A percentile compares a stretch with the other conserved stretches of the same genome.
Evolutionary conservation across 2,888 invertebrate species (phyloP).

Genomic region (Prosopocoilus inquinatus): DNA sequence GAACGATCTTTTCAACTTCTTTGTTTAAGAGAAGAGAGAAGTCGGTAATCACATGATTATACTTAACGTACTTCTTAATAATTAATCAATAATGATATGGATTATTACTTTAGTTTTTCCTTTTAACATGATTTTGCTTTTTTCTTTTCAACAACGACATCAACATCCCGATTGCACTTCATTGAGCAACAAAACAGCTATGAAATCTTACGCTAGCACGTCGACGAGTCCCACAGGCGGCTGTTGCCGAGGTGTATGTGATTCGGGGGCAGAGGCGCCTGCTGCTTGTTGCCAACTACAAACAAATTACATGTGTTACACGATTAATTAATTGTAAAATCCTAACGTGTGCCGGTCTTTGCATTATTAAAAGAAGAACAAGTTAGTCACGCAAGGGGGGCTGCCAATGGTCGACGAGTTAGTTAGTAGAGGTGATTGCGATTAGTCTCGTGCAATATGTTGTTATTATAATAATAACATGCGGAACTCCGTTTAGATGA

Average conservation of each 20-base stretch:
- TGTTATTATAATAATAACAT: too few relatives aligned
- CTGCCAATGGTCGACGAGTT: not conserved
- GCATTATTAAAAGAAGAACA: not conserved
- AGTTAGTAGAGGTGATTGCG: slow-evolving; percentile 8
- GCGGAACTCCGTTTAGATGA: slow-evolving; percentile 25
- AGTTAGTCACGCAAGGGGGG: slow-evolving; percentile 7
- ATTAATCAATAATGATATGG: too few relatives aligned
- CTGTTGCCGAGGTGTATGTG: slow-evolving; percentile 58
- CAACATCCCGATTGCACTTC: slow-evolving; percentile 20
- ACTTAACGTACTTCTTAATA: too few relatives aligned
- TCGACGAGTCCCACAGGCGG: slow-evolving; percentile 54
- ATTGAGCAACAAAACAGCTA: slow-evolving; percentile 19
- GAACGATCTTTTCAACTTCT: too few relatives aligned
- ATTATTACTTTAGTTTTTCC: too few relatives aligned
- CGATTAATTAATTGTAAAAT: too few relatives aligned
- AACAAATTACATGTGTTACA: slow-evolving; percentile 20
- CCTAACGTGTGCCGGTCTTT: not conserved
- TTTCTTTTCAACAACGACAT: slow-evolving; percentile 9
- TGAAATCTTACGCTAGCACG: slow-evolving; percentile 43
- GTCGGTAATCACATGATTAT: too few relatives aligned
- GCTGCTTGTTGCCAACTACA: slow-evolving; percentile 58
- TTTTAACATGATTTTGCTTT: not conserved
- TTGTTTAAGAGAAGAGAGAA: too few relatives aligned
- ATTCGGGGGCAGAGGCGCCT: slow-evolving; percentile 60
- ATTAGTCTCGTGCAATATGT: slow-evolving; percentile 25